These are phyloP conservation scores for Crotalus horridus DNA, from an alignment of 2,113 vertebrate genomes.

Conservation along the genomic window DNA sequence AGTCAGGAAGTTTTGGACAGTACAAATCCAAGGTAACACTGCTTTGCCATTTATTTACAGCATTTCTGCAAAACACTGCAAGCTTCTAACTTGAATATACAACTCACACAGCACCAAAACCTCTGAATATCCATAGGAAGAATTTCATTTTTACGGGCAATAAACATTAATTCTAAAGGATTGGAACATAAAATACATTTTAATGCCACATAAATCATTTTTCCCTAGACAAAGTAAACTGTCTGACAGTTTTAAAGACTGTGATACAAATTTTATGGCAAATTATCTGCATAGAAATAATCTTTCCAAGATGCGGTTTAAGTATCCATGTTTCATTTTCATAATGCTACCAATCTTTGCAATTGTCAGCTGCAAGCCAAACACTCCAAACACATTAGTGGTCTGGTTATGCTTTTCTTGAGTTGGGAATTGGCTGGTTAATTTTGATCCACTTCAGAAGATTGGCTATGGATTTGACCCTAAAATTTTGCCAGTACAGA, in stretches of 20 bases:
- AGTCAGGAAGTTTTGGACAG: conserved; percentile 25
- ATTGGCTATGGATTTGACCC: not conserved
- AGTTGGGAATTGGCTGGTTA: not conserved
- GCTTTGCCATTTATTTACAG: conserved; percentile 66
- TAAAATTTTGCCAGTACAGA: not conserved
- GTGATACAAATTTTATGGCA: conserved; percentile 80
- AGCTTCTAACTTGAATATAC: conserved; percentile 66
- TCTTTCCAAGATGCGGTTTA: conserved; percentile 76
- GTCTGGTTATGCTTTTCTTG: not conserved
- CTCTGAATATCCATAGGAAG: conserved; percentile 81
- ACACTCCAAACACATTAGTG: conserved; percentile 26
- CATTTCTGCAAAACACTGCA: conserved; percentile 60
- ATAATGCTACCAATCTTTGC: conserved; percentile 72
- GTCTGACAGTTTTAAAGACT: conserved; percentile 77
- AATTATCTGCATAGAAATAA: conserved; percentile 81
- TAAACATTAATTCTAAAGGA: conserved; percentile 86
- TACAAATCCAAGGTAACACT: conserved; percentile 43
- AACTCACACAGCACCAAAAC: conserved; percentile 74
- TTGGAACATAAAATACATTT: conserved; percentile 81
- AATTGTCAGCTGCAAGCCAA: conserved; percentile 53
- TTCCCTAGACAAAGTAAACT: conserved; percentile 77
- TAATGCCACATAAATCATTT: conserved; percentile 81
- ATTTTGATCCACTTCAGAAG: not conserved
- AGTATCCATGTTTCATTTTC: conserved; percentile 68
- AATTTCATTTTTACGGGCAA: conserved; percentile 82